Evolutionary conservation across 2,888 invertebrate genomes (phyloP).

Genomic region (Anthophora plumipes): DNA sequence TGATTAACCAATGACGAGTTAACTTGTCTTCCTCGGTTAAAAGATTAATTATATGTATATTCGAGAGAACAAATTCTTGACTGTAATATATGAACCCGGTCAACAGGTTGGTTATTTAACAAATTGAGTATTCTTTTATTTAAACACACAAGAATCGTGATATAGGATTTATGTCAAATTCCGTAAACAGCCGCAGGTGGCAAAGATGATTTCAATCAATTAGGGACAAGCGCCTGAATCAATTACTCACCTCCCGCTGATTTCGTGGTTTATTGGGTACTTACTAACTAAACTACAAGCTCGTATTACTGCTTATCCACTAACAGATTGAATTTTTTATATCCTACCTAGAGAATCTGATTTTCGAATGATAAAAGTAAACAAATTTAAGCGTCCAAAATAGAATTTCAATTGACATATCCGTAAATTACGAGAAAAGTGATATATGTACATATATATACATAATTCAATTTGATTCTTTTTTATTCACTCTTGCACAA

Average conservation of each 20-base stretch:
- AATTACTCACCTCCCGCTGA: constrained; percentile 62
- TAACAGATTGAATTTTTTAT: background rate
- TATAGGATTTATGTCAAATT: constrained; percentile 31
- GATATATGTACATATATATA: background rate
- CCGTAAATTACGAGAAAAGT: background rate
- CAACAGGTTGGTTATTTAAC: background rate
- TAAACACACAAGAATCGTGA: constrained; percentile 31
- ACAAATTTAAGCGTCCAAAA: background rate
- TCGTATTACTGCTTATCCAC: constrained; percentile 37
- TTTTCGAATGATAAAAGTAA: background rate
- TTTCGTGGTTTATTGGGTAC: constrained; percentile 60
- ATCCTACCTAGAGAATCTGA: background rate
- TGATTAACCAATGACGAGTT: too few relatives aligned
- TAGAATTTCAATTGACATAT: background rate
- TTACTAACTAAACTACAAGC: constrained; percentile 28
- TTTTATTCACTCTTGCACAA: background rate
- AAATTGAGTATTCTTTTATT: background rate
- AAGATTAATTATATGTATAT: too few relatives aligned
- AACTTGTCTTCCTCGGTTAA: too few relatives aligned
- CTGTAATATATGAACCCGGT: background rate
- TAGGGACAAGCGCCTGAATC: constrained; percentile 66
- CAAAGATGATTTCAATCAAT: constrained; percentile 68
- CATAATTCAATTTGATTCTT: background rate
- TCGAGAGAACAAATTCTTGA: too few relatives aligned
- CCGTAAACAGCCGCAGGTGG: constrained; percentile 42